Conservation (phyloP, 1,140 invertebrate species). For the Drosophila insularis region DNA sequence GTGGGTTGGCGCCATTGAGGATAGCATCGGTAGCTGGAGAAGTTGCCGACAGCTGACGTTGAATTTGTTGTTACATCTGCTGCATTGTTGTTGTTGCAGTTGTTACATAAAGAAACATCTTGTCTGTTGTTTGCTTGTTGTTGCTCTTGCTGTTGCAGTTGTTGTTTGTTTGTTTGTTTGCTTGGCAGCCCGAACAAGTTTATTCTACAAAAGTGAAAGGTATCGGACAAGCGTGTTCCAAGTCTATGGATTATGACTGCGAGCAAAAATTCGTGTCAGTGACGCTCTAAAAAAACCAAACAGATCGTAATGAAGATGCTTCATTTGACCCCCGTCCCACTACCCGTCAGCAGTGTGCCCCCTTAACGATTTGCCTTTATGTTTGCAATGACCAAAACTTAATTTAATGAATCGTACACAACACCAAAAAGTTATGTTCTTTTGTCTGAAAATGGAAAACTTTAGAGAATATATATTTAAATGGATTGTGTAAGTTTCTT, state of each 20-base stretch:
- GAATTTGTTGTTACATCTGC: constrained; percentile 64
- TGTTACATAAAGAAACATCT: constrained; percentile 73
- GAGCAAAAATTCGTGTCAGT: constrained; percentile 60
- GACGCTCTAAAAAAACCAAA: constrained; percentile 67
- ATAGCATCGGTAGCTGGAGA: constrained; percentile 34
- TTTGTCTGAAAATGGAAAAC: neutral
- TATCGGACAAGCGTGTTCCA: constrained; percentile 39
- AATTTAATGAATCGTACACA: neutral
- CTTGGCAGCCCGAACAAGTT: constrained; percentile 65
- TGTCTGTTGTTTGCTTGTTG: constrained; percentile 32
- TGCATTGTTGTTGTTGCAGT: constrained; percentile 28
- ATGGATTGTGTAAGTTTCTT: too few species aligned
- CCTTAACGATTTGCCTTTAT: neutral
- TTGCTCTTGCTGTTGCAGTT: too few species aligned
- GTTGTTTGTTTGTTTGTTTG: constrained; percentile 33
- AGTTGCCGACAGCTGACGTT: constrained; percentile 59
- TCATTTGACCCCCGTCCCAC: neutral
- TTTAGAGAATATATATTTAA: neutral
- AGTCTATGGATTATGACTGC: constrained; percentile 35
- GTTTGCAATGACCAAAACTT: neutral
- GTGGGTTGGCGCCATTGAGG: constrained; percentile 6
- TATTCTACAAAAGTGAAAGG: constrained; percentile 79
- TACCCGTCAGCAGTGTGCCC: too few species aligned
- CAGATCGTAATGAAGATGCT: constrained; percentile 37
- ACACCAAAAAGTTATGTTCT: neutral